phyloP scores from a whole-genome alignment of 2,888 invertebrate genomes.

The Perdita meconis region DNA sequence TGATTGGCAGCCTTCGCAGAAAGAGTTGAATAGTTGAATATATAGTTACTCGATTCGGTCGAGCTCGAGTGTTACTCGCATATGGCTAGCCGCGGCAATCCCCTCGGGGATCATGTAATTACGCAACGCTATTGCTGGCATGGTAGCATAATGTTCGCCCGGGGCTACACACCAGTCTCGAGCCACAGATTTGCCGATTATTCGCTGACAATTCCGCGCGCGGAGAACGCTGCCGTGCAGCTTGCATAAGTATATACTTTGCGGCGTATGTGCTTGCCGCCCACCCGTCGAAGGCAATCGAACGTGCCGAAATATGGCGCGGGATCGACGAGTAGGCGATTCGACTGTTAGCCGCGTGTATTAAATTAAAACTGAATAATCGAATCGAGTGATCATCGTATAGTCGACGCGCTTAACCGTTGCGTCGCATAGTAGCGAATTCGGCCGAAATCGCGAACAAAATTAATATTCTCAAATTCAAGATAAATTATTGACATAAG shows the following conservation, averaged over 20 bases:
- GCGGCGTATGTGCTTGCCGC: constrained; percentile 18
- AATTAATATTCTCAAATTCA: no score
- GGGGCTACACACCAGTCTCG: constrained; percentile 59
- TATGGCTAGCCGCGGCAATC: constrained; percentile 41
- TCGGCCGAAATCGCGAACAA: no score
- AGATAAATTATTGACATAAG: no score
- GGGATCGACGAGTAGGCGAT: constrained; percentile 17
- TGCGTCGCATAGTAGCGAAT: no score
- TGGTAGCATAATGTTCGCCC: constrained; percentile 67
- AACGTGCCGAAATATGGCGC: constrained; percentile 36
- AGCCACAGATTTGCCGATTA: constrained; percentile 63
- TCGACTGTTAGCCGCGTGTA: constrained; percentile 17
- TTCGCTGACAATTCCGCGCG: constrained; percentile 57
- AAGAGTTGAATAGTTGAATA: constrained; percentile 39
- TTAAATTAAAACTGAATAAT: constrained; percentile 23
- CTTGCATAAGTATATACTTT: constrained; percentile 41
- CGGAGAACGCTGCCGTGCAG: constrained; percentile 38
- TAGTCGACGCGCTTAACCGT: no score
- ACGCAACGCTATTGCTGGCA: constrained; percentile 63
- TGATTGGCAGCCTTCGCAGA: background rate
- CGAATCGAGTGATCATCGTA: no score
- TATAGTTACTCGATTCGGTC: constrained; percentile 52
- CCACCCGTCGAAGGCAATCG: constrained; percentile 23
- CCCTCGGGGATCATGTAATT: constrained; percentile 60
- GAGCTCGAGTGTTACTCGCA: constrained; percentile 48